phyloP scores from a whole-genome alignment of 92 coral and sea anemone species.

The Pocillopora grandis region DNA sequence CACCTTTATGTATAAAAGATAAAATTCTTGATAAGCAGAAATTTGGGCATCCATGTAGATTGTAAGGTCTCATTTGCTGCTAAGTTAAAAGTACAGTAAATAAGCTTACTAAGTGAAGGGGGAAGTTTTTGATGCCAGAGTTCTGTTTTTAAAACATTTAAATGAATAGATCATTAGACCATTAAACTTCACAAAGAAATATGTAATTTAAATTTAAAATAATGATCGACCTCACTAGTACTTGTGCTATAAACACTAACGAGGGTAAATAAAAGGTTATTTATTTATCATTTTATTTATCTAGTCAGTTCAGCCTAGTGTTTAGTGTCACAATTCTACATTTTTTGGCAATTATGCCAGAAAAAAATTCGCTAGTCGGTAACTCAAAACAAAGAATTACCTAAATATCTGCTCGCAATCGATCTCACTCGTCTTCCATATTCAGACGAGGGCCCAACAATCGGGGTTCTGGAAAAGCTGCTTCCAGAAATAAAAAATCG shows the following conservation, averaged over 20 bases:
- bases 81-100: slow-evolving; percentile 14
- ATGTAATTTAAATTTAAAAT: too few species aligned
- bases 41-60: background rate
- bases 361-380: slow-evolving; percentile 14
- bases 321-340: slow-evolving; percentile 33
- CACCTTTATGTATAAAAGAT: slow-evolving; percentile 20
- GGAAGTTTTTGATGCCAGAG: slow-evolving; percentile 7
- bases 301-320: slow-evolving; percentile 16
- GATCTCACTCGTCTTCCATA: slow-evolving; percentile 38
- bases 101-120: slow-evolving; percentile 29
- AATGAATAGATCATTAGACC: background rate
- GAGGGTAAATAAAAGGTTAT: too few species aligned
- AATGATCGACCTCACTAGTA: too few species aligned
- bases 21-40: slow-evolving; percentile 28
- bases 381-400: slow-evolving; percentile 32
- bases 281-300: background rate
- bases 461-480: slow-evolving; percentile 44
- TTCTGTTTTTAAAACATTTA: slow-evolving; percentile 25
- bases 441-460: slow-evolving; percentile 47
- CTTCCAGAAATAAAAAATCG: slow-evolving; percentile 37
- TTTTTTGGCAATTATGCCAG: slow-evolving; percentile 11
- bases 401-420: slow-evolving; percentile 53
- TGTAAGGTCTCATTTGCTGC: slow-evolving; percentile 27
- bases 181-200: too few species aligned
- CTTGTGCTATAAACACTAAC: too few species aligned